phyloP scores from a whole-genome alignment of 37 sponge, comb jelly and placozoan species.

The Oscarella lobularis region DNA sequence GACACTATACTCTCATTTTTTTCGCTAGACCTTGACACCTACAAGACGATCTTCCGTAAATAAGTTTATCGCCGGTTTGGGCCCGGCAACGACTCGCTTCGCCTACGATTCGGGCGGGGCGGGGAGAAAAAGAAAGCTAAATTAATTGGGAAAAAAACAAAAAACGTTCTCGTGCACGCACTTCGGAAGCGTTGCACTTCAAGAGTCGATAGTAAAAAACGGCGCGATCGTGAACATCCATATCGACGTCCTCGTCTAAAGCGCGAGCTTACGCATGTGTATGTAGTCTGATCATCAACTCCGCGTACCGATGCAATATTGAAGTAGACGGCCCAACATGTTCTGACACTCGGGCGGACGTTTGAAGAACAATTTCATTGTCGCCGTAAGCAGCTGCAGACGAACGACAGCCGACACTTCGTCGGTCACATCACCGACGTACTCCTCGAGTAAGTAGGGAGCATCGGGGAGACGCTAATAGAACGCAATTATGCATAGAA shows the following conservation, averaged over 20 bases:
- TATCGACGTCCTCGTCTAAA: slow-evolving; percentile 80
- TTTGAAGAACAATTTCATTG: slow-evolving; percentile 93
- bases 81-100: slow-evolving; percentile 1
- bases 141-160: too few species aligned
- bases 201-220: slow-evolving; percentile 87
- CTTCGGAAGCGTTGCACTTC: slow-evolving; percentile 48
- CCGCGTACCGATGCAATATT: slow-evolving; percentile 16
- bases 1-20: neutral
- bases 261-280: neutral
- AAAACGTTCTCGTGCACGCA: too few species aligned
- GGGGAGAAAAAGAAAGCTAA: too few species aligned
- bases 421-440: slow-evolving; percentile 29
- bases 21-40: neutral
- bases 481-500: neutral
- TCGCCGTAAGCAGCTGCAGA: slow-evolving; percentile 74
- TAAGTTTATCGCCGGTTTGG: neutral
- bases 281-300: neutral
- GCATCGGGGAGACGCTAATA: slow-evolving; percentile 45
- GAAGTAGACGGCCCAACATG: slow-evolving; percentile 74
- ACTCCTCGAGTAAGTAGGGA: slow-evolving; percentile 76
- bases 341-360: slow-evolving; percentile 92
- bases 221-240: slow-evolving; percentile 83
- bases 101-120: too few species aligned
- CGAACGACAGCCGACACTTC: slow-evolving; percentile 57
- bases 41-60: slow-evolving; percentile 7